phyloP scores from a whole-genome alignment of 2,113 vertebrate genomes.

The Carassius carassius region DNA sequence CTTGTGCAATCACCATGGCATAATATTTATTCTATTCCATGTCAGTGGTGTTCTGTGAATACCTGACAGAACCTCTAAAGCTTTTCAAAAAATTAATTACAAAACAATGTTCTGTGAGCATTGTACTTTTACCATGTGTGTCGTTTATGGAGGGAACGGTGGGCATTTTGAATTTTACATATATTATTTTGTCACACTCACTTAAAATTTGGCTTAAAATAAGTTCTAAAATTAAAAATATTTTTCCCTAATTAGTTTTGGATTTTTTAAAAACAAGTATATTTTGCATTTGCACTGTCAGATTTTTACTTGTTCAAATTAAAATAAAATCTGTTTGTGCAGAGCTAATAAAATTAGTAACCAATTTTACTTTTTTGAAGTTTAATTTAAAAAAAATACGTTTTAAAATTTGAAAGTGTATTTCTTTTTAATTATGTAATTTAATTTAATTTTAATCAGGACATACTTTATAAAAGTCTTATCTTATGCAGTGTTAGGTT shows the following conservation, averaged over 20 bases:
- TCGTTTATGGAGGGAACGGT: background rate
- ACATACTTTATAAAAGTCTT: too few relatives aligned
- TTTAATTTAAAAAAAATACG: too few relatives aligned
- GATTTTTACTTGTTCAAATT: background rate
- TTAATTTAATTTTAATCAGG: background rate
- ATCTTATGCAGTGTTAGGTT: too few relatives aligned
- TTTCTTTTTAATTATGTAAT: background rate
- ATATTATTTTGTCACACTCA: background rate
- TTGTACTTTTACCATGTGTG: background rate
- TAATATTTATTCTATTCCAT: slow-evolving; percentile 37
- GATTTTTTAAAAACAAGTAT: too few relatives aligned
- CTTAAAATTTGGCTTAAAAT: background rate
- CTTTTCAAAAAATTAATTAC: background rate
- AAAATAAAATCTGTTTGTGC: background rate
- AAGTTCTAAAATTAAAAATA: background rate
- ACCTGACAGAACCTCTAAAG: slow-evolving; percentile 9
- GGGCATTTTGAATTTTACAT: background rate
- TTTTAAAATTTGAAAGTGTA: background rate
- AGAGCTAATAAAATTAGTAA: background rate
- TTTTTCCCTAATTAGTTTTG: background rate
- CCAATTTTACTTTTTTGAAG: background rate
- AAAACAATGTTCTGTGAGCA: background rate
- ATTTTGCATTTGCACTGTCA: too few relatives aligned
- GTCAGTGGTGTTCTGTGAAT: slow-evolving; percentile 11
- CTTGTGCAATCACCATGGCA: slow-evolving; percentile 28